These are phyloP conservation scores for Cerceris rybyensis DNA, from an alignment of 2,888 invertebrate genomes.

Conservation along the genomic window DNA sequence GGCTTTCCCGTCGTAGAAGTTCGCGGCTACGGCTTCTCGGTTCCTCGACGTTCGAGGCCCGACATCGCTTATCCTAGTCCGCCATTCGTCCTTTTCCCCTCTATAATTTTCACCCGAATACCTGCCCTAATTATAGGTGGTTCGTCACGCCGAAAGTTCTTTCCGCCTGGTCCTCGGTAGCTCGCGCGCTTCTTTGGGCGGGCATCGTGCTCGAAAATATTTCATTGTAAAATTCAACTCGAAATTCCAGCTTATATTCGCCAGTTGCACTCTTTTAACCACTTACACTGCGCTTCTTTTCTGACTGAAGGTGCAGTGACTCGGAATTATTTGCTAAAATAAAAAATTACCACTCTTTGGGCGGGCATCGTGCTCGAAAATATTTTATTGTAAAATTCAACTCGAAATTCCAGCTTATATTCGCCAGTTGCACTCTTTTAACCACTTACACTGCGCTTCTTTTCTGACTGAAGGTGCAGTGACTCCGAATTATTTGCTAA, in stretches of 20 bases:
- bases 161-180: constrained; percentile 48
- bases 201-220: constrained; percentile 28
- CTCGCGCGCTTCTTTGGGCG: constrained; percentile 16
- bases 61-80: constrained; percentile 41
- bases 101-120: constrained; percentile 76
- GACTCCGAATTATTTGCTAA: no score
- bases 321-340: no score
- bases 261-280: background rate
- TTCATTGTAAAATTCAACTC: constrained; percentile 34
- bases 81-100: constrained; percentile 59
- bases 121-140: constrained; percentile 79
- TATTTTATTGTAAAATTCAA: constrained; percentile 38
- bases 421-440: background rate
- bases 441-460: no score
- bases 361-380: constrained; percentile 22
- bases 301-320: no score
- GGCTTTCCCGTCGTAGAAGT: constrained; percentile 26
- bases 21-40: constrained; percentile 22
- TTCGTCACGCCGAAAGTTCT: constrained; percentile 61
- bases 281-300: no score
- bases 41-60: constrained; percentile 6
- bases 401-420: constrained; percentile 6
- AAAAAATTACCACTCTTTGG: no score
- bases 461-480: no score
- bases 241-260: constrained; percentile 4